Percentiles rank a stretch among this genome's conserved stretches.
These are phyloP conservation scores for Melanogrammus aeglefinus DNA, from an alignment of 2,797 vertebrate species.

Conservation along the genomic window DNA sequence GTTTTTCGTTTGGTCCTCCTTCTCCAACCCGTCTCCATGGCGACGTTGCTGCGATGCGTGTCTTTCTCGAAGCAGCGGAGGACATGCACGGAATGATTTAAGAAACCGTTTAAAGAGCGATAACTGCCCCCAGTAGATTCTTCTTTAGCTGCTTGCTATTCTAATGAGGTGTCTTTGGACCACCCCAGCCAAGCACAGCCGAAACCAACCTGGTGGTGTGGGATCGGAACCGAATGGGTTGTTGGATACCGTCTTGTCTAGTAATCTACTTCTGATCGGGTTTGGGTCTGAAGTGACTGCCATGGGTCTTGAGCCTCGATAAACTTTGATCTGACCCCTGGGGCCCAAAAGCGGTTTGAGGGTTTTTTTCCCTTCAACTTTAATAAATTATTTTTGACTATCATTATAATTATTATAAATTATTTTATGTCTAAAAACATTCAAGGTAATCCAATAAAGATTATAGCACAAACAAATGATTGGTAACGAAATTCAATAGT, in stretches of 20 bases:
- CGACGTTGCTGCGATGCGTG: background rate
- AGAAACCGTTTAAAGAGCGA: background rate
- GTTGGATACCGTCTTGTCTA: too few relatives aligned
- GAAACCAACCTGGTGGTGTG: background rate
- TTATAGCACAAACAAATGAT: conserved; percentile 1
- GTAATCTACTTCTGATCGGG: background rate
- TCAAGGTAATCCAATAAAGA: background rate
- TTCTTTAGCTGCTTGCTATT: background rate
- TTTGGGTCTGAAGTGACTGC: background rate
- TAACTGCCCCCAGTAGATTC: background rate
- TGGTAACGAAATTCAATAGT: background rate
- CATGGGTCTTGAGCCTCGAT: too few relatives aligned
- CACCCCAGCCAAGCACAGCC: background rate
- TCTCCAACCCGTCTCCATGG: background rate
- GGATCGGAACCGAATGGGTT: background rate
- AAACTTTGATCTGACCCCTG: too few relatives aligned
- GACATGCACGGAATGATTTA: background rate
- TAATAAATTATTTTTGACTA: conserved; percentile 1
- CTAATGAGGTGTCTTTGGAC: background rate
- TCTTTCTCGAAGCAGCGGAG: background rate
- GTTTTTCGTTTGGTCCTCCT: background rate
- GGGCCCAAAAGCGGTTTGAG: background rate
- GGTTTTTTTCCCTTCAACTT: background rate
- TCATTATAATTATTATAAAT: conserved; percentile 2
- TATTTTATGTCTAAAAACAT: conserved; percentile 3